Evolutionary conservation across 2,113 vertebrate species (phyloP), one percentile per base, ranked within the genome.

Genomic region (Xiphophorus maculatus): DNA sequence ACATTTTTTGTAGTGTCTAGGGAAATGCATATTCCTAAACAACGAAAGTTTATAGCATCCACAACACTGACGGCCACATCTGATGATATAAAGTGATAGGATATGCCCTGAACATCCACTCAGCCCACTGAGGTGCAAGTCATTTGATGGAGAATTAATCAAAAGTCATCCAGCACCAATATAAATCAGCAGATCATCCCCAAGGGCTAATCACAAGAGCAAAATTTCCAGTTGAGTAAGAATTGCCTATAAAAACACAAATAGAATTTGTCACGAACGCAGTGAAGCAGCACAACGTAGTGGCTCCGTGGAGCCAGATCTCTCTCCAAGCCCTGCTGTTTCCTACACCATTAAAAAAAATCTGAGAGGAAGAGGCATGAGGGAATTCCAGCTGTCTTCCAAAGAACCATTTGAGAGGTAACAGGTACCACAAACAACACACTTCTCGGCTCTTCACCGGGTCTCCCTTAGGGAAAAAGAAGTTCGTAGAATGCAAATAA

Each of bases 71-170:
- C 79, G 81, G 76, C 87, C 87, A 87, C 88, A 92, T 90, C 79
- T 91, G 88, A 90, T 84, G 85, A 87, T 79, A 87, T 82, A 80
- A 91, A 88, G 86, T 71, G 71, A 86, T 86, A 90, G 79, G 86
- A 91, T 80, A 83, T 79, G 88, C 79, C 84, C 76, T 13, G 35
- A 84, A 90, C 89, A 82, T 63, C 83, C 17, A 42, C 73, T 88
- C 85, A 85, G 79, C 77, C 77, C 77, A 74, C 60, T 68, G 77
- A 86, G 78, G 76, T 90, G 89, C 86, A 81, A 93, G 81, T 83
- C 67, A 86, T 82, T 92, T 84, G 74, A 89, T 92, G 81, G 85
- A 87, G 84, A 91, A 93, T 93, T 90, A 90, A 91, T 94, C 91
- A 90, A 90, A 93, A 93, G 80, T 90, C 69, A 81, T 87, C 84